Conservation (phyloP, 2,113 vertebrate species). For the Microtus montanus region DNA sequence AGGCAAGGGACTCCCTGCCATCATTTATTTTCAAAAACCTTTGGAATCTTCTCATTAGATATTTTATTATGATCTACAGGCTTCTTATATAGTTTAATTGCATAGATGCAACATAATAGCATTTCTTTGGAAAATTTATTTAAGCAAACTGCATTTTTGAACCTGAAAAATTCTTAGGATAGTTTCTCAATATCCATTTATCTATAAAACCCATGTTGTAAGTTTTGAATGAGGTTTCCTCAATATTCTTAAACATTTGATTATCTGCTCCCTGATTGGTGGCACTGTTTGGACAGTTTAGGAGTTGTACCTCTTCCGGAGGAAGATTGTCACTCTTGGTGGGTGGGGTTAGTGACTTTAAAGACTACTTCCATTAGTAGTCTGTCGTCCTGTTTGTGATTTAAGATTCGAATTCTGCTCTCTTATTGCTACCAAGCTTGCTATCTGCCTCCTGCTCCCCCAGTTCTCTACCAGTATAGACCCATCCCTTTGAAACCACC, state of each 20-base stretch:
- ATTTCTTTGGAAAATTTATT: slow-evolving; percentile 71
- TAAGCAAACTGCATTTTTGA: slow-evolving; percentile 62
- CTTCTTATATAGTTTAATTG: slow-evolving; percentile 67
- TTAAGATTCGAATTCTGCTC: neutral
- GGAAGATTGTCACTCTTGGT: neutral
- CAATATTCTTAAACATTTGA: neutral
- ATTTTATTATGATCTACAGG: slow-evolving; percentile 71
- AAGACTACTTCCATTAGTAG: neutral
- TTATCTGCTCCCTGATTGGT: too few relatives aligned
- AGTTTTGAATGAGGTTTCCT: neutral
- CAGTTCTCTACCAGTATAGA: neutral
- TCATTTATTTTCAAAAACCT: slow-evolving; percentile 65
- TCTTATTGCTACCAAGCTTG: neutral
- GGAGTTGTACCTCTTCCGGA: neutral
- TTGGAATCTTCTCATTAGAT: slow-evolving; percentile 72
- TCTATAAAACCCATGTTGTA: neutral
- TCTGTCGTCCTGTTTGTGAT: neutral
- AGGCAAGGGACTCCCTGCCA: slow-evolving; percentile 53
- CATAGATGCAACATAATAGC: slow-evolving; percentile 65
- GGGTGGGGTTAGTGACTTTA: neutral
- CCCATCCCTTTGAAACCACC: neutral
- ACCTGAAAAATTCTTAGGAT: slow-evolving; percentile 46
- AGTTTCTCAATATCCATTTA: slow-evolving; percentile 58
- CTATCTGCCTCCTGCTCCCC: too few relatives aligned
- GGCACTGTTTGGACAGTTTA: neutral